These are phyloP conservation scores for Psylliodes chrysocephalus DNA, from an alignment of 2,888 invertebrate genomes.

Conservation along the genomic window DNA sequence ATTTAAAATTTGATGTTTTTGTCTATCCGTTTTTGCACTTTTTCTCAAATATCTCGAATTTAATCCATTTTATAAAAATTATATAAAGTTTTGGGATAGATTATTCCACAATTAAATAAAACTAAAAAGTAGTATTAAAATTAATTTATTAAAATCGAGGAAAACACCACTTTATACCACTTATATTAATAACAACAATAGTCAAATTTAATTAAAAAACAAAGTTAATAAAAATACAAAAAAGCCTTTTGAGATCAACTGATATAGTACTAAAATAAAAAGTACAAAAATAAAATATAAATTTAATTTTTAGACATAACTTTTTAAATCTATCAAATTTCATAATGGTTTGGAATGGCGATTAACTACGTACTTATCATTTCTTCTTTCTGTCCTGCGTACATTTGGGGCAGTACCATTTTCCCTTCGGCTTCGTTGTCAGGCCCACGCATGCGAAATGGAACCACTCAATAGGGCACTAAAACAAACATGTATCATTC, in stretches of 20 bases:
- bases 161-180: not conserved
- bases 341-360: not conserved
- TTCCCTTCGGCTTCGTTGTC: slow-evolving; percentile 92
- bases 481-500: slow-evolving; percentile 52
- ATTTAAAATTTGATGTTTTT: too few relatives aligned
- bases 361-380: slow-evolving; percentile 63
- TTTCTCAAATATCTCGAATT: too few relatives aligned
- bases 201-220: not conserved
- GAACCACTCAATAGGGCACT: slow-evolving; percentile 94
- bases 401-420: slow-evolving; percentile 96
- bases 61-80: too few relatives aligned
- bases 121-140: too few relatives aligned
- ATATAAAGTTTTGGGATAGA: too few relatives aligned
- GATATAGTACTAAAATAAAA: not conserved
- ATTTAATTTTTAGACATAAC: not conserved
- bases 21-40: too few relatives aligned
- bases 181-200: not conserved
- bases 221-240: not conserved
- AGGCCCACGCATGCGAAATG: slow-evolving; percentile 94
- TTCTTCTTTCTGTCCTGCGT: slow-evolving; percentile 83
- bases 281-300: not conserved
- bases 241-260: not conserved
- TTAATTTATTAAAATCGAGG: not conserved
- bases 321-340: not conserved
- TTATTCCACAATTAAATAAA: too few relatives aligned